phyloP scores from a whole-genome alignment of 92 coral and sea anemone species.

The Epizoanthus stellaris region DNA sequence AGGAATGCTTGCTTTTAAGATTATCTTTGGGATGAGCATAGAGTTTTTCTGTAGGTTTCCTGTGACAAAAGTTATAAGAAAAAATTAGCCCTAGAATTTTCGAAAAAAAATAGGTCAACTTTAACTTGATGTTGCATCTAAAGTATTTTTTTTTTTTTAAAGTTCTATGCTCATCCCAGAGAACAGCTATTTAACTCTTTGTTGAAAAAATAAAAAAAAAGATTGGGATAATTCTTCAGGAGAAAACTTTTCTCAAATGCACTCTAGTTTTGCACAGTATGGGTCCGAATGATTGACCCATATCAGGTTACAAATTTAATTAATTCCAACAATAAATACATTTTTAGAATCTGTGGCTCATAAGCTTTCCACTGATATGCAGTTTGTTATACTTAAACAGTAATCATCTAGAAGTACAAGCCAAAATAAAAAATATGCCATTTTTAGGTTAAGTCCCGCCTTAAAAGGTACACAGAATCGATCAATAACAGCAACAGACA shows the following conservation, averaged over 20 bases:
- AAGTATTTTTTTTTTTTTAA: conserved; percentile 29
- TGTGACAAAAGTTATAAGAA: conserved; percentile 47
- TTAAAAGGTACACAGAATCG: too few species aligned
- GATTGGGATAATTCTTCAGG: conserved; percentile 1
- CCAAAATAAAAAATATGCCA: too few species aligned
- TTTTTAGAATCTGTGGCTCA: neutral
- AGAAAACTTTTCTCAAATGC: conserved; percentile 15
- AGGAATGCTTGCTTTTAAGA: conserved; percentile 40
- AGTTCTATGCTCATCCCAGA: conserved; percentile 36
- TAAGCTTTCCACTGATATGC: conserved; percentile 1
- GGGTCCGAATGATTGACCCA: conserved; percentile 7
- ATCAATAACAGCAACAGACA: too few species aligned
- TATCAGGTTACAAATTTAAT: conserved; percentile 32
- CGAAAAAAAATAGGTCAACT: conserved; percentile 27
- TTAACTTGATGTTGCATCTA: conserved; percentile 42
- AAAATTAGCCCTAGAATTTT: conserved; percentile 32
- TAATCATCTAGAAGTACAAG: too few species aligned
- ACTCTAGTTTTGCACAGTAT: conserved; percentile 25
- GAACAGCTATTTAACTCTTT: conserved; percentile 7
- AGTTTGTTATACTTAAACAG: conserved; percentile 14
- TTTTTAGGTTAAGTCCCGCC: too few species aligned
- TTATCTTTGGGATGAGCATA: conserved; percentile 36
- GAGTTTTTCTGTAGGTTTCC: conserved; percentile 41
- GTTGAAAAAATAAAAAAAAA: conserved; percentile 22
- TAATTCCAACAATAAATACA: neutral